A percentile compares a stretch with the other conserved stretches of the same genome.
These are phyloP conservation scores for Eupithecia tripunctaria DNA, from an alignment of 2,888 invertebrate species.

Conservation along the genomic window DNA sequence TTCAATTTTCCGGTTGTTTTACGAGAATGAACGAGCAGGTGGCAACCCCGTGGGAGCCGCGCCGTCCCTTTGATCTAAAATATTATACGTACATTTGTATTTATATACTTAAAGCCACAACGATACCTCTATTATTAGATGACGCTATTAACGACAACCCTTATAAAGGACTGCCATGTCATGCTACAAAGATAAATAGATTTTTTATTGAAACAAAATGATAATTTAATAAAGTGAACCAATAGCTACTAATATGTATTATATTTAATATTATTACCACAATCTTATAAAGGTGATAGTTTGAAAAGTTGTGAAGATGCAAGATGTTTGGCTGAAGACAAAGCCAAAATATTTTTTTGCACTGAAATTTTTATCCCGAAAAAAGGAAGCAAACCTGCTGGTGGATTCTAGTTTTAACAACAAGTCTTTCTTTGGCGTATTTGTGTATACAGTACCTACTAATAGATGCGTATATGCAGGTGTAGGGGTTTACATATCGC, in stretches of 20 bases:
- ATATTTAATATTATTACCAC: too few species aligned
- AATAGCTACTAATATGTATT: too few species aligned
- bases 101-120: neutral
- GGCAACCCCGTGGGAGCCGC: neutral
- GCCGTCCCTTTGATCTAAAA: conserved; percentile 7
- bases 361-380: neutral
- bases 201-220: neutral
- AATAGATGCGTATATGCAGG: conserved; percentile 82
- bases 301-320: neutral
- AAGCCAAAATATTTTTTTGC: neutral
- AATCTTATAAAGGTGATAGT: neutral
- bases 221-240: too few species aligned
- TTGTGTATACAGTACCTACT: neutral
- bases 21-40: conserved; percentile 22
- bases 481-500: conserved; percentile 95
- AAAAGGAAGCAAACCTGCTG: neutral
- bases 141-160: neutral
- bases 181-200: neutral
- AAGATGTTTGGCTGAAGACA: neutral
- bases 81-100: neutral
- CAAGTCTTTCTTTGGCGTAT: neutral
- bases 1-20: conserved; percentile 44
- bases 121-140: neutral
- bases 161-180: neutral
- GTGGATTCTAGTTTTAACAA: neutral